Conservation (phyloP, 2,113 vertebrate genomes). For the Thalassoma bifasciatum region DNA sequence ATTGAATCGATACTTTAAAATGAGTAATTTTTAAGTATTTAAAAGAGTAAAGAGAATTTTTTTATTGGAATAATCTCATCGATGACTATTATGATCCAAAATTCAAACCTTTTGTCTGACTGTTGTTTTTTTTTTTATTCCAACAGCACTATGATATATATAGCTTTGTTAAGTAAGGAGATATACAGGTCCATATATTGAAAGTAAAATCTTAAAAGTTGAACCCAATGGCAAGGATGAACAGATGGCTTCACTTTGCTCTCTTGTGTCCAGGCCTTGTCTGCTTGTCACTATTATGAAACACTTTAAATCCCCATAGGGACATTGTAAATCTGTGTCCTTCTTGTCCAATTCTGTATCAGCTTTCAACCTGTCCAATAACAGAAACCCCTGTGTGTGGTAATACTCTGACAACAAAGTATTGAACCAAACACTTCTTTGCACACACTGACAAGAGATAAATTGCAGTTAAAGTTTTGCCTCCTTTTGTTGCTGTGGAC, state of each 20-base stretch:
- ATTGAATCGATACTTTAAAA: no score
- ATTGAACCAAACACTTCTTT: conserved; percentile 37
- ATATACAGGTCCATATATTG: background rate
- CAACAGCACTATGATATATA: background rate
- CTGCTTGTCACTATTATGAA: conserved; percentile 28
- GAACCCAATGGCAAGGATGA: background rate
- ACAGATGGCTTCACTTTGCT: conserved; percentile 9
- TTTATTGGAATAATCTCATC: no score
- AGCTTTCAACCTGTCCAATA: conserved; percentile 38
- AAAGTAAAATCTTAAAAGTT: background rate
- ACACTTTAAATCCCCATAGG: conserved; percentile 21
- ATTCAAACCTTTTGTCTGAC: background rate
- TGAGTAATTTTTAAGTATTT: no score
- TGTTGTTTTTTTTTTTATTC: background rate
- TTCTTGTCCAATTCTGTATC: conserved; percentile 38
- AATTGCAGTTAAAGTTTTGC: conserved; percentile 38
- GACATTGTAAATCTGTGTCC: conserved; percentile 22
- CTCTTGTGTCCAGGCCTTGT: conserved; percentile 21
- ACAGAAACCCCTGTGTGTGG: background rate
- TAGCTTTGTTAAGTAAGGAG: background rate
- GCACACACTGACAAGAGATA: conserved; percentile 13
- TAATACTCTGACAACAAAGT: conserved; percentile 25
- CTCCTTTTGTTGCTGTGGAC: conserved; percentile 30
- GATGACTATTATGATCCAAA: no score
- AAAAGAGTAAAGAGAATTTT: no score